phyloP scores from a whole-genome alignment of 2,888 invertebrate genomes.

The Parascotia fuliginaria region DNA sequence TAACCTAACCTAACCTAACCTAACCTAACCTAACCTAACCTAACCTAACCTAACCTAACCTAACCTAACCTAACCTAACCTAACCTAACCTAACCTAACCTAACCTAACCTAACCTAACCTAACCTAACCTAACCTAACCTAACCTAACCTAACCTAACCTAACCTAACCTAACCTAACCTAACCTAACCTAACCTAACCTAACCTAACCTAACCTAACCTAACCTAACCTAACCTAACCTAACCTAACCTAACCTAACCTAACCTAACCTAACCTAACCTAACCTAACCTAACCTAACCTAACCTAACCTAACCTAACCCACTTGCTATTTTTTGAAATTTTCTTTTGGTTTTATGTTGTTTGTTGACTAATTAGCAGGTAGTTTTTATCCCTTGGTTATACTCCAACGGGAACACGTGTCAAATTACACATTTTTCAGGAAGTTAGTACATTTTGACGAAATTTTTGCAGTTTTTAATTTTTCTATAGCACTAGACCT shows the following conservation, averaged over 20 bases:
- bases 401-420: no score
- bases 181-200: conserved; percentile 11
- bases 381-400: no score
- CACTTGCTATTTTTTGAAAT: no score
- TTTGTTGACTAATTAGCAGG: no score
- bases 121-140: conserved; percentile 17
- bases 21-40: conserved; percentile 2
- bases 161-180: conserved; percentile 16
- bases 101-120: conserved; percentile 17
- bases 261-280: conserved; percentile 15
- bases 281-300: conserved; percentile 31
- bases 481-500: no score
- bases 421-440: no score
- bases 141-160: conserved; percentile 8
- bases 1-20: not conserved
- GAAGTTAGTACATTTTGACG: no score
- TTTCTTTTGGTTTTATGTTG: no score
- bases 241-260: conserved; percentile 13
- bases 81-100: conserved; percentile 2
- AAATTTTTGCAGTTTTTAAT: no score
- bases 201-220: not conserved
- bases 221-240: conserved; percentile 3
- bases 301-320: no score
- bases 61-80: conserved; percentile 2
- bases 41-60: conserved; percentile 2